Conservation (phyloP, 2,888 invertebrate species). For the Laothoe populi region DNA sequence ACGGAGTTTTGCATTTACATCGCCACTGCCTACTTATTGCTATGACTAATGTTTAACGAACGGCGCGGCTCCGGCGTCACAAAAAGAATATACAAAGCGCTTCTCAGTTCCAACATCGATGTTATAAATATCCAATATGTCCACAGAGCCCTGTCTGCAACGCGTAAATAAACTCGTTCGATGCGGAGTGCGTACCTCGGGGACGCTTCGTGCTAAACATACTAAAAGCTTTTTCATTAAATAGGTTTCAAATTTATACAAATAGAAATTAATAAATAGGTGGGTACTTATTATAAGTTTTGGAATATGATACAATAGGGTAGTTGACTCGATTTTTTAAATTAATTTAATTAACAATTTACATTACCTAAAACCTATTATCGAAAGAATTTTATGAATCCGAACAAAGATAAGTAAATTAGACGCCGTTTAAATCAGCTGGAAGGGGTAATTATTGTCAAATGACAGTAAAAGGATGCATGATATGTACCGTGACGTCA, state of each 20-base stretch:
- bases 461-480: too few species aligned
- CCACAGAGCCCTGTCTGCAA: slow-evolving; percentile 34
- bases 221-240: slow-evolving; percentile 44
- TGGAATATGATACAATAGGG: background rate
- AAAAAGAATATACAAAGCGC: slow-evolving; percentile 28
- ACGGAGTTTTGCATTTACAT: slow-evolving; percentile 15
- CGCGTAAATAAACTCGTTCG: slow-evolving; percentile 34
- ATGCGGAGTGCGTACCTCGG: slow-evolving; percentile 33
- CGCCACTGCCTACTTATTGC: slow-evolving; percentile 21
- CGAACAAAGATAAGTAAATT: too few species aligned
- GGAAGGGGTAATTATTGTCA: too few species aligned
- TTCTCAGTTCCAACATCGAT: slow-evolving; percentile 29
- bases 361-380: too few species aligned
- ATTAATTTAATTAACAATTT: too few species aligned
- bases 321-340: too few species aligned
- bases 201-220: slow-evolving; percentile 38
- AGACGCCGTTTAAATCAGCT: too few species aligned
- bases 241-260: too few species aligned
- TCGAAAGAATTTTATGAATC: too few species aligned
- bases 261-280: background rate
- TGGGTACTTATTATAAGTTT: background rate
- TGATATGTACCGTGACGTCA: too few species aligned
- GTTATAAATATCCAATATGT: slow-evolving; percentile 35
- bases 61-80: slow-evolving; percentile 8
- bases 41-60: slow-evolving; percentile 27